These are phyloP conservation scores for Rhopilema esculentum DNA, from an alignment of 30 jellyfish, hydroid and myxozoan species.

Conservation along the genomic window DNA sequence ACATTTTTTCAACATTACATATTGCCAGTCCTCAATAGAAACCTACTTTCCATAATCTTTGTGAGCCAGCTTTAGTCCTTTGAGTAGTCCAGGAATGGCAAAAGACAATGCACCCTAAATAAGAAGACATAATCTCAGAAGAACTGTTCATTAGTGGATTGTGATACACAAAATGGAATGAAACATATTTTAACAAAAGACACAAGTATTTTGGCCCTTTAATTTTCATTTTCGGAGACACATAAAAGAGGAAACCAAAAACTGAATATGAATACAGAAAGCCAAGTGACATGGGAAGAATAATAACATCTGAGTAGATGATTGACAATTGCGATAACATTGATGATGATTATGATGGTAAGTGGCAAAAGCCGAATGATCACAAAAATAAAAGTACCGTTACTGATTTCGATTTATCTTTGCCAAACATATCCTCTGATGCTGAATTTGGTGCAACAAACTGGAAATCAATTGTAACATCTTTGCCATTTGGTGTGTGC, in stretches of 20 bases:
- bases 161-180: too few relatives aligned
- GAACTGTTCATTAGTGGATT: too few relatives aligned
- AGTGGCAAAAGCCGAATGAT: too few relatives aligned
- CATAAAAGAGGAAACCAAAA: too few relatives aligned
- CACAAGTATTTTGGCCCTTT: too few relatives aligned
- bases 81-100: slow-evolving; percentile 70
- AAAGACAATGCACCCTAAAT: slow-evolving; percentile 74
- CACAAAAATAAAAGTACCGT: slow-evolving; percentile 29
- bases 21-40: neutral
- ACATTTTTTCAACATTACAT: neutral
- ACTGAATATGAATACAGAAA: too few relatives aligned
- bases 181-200: too few relatives aligned
- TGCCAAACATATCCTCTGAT: slow-evolving; percentile 62
- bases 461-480: slow-evolving; percentile 73
- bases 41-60: slow-evolving; percentile 74
- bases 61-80: slow-evolving; percentile 68
- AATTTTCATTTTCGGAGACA: too few relatives aligned
- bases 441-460: slow-evolving; percentile 77
- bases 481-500: slow-evolving; percentile 81
- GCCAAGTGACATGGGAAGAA: too few relatives aligned
- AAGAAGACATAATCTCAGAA: neutral
- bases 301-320: too few relatives aligned
- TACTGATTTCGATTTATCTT: slow-evolving; percentile 40
- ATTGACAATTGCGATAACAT: too few relatives aligned
- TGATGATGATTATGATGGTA: too few relatives aligned